Percentiles rank a stretch among this genome's conserved stretches.
phyloP scores from a whole-genome alignment of 2,888 invertebrate species.

The Brachylomia viminalis region DNA sequence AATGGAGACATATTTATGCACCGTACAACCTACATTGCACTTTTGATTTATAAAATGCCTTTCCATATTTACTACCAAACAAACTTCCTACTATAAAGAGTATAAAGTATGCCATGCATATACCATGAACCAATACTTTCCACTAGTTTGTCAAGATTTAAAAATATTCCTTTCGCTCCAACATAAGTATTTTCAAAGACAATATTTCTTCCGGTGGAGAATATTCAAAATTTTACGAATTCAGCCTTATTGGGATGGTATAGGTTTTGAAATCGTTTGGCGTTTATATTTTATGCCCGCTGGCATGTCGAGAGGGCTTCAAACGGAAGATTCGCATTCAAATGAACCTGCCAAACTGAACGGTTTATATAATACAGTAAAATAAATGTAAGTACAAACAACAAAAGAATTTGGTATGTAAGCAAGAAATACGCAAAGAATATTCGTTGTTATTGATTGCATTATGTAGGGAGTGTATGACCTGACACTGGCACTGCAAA shows the following conservation, averaged over 20 bases:
- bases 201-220: constrained; percentile 54
- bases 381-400: constrained; percentile 31
- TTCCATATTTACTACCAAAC: constrained; percentile 29
- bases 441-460: background rate
- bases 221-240: constrained; percentile 17
- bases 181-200: constrained; percentile 58
- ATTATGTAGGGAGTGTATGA: background rate
- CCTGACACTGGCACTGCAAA: too few relatives aligned
- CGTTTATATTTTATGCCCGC: constrained; percentile 37
- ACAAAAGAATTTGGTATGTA: constrained; percentile 7
- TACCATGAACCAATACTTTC: constrained; percentile 51
- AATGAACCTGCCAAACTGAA: constrained; percentile 66
- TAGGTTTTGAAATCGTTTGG: constrained; percentile 36
- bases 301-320: constrained; percentile 60
- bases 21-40: background rate
- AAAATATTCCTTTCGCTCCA: constrained; percentile 58
- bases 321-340: constrained; percentile 64
- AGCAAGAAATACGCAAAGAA: background rate
- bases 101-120: constrained; percentile 20
- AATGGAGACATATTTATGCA: background rate
- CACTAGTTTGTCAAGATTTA: constrained; percentile 55
- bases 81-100: constrained; percentile 36
- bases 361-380: constrained; percentile 65
- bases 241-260: constrained; percentile 18
- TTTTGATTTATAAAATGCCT: constrained; percentile 20